These are phyloP conservation scores for Falco naumanni DNA, from an alignment of 2,797 vertebrate genomes.

Conservation along the genomic window DNA sequence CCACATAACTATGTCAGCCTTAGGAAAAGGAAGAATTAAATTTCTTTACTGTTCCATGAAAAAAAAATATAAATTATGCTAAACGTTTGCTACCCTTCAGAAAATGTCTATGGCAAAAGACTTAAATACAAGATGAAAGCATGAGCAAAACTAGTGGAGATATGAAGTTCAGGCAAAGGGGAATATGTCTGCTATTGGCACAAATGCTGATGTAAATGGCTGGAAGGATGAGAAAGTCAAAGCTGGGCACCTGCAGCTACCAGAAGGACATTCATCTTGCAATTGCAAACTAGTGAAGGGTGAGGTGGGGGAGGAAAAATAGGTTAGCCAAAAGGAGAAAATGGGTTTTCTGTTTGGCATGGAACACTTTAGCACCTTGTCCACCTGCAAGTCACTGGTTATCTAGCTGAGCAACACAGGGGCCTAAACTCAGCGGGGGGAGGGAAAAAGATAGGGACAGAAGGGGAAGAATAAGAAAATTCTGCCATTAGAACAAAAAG, in stretches of 20 bases:
- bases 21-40: neutral
- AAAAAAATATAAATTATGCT: neutral
- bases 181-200: neutral
- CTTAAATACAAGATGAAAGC: neutral
- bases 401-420: neutral
- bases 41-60: neutral
- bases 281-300: neutral
- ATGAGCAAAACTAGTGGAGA: neutral
- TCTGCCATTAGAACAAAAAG: neutral
- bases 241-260: neutral
- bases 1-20: neutral
- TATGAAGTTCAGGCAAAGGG: neutral
- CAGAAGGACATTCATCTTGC: neutral
- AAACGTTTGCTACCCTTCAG: neutral
- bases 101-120: neutral
- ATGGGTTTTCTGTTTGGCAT: fast-evolving
- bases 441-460: neutral
- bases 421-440: neutral
- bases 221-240: neutral
- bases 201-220: neutral
- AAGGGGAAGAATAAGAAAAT: neutral
- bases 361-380: neutral
- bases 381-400: neutral
- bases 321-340: neutral
- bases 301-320: neutral